These are phyloP conservation scores for Holacanthella duospinosa DNA, from an alignment of 2,888 invertebrate species.

Conservation along the genomic window DNA sequence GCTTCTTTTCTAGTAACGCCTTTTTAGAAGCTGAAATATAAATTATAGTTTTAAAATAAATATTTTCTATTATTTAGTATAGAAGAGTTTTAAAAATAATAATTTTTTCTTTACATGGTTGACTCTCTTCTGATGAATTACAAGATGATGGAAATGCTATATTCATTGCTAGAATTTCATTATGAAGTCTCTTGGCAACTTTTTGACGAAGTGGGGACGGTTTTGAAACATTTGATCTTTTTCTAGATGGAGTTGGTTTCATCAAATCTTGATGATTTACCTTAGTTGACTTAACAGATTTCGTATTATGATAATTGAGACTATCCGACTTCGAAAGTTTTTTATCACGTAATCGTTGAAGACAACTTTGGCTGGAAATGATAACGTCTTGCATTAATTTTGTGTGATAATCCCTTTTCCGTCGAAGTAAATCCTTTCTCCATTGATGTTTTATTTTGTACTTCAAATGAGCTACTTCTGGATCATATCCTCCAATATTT, in stretches of 20 bases:
- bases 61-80: background rate
- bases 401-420: constrained; percentile 45
- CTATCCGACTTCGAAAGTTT: constrained; percentile 19
- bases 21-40: background rate
- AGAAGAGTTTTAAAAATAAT: background rate
- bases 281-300: background rate
- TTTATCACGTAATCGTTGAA: constrained; percentile 21
- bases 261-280: background rate
- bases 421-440: constrained; percentile 41
- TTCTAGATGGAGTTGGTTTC: background rate
- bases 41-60: background rate
- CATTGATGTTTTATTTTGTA: constrained; percentile 38
- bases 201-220: constrained; percentile 1
- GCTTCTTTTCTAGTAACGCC: background rate
- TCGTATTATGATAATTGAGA: background rate
- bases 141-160: constrained; percentile 41
- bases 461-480: constrained; percentile 30
- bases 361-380: constrained; percentile 40
- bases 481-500: constrained; percentile 60
- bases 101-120: constrained; percentile 46
- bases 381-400: constrained; percentile 62
- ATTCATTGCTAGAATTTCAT: constrained; percentile 21
- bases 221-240: background rate
- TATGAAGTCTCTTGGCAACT: constrained; percentile 26
- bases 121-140: constrained; percentile 65